These are phyloP conservation scores for Phortica magna DNA, from an alignment of 2,888 invertebrate genomes.

Conservation along the genomic window DNA sequence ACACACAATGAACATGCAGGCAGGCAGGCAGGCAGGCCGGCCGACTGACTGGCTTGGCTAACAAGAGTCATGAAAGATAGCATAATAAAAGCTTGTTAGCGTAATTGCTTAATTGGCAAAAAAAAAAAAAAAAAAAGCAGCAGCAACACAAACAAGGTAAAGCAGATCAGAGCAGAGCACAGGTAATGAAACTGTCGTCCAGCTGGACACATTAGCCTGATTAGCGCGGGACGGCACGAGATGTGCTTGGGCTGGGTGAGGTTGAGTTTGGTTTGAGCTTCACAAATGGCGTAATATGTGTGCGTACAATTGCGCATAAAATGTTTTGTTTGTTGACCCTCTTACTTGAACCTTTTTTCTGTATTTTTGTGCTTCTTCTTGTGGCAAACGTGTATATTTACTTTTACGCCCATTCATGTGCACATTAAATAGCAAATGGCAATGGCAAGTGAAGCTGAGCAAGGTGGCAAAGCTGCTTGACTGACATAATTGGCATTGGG, in stretches of 20 bases:
- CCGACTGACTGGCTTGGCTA: neutral
- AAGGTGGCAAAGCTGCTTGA: neutral
- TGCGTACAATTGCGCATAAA: slow-evolving; percentile 25
- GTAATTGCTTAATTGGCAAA: slow-evolving; percentile 69
- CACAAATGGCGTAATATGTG: slow-evolving; percentile 6
- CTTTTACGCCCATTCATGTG: no score
- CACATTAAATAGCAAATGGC: no score
- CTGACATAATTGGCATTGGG: neutral
- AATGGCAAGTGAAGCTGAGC: no score
- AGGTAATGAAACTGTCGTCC: slow-evolving; percentile 59
- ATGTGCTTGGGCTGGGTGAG: slow-evolving; percentile 37
- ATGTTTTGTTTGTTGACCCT: slow-evolving; percentile 33
- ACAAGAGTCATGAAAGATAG: slow-evolving; percentile 46
- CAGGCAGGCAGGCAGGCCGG: neutral
- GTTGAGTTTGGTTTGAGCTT: neutral
- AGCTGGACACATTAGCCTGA: slow-evolving; percentile 59
- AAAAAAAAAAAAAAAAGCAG: slow-evolving; percentile 17
- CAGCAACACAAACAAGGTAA: neutral
- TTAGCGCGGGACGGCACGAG: slow-evolving; percentile 49
- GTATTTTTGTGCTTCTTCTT: slow-evolving; percentile 37
- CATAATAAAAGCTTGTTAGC: slow-evolving; percentile 70
- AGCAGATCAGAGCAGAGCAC: neutral
- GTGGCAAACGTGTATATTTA: slow-evolving; percentile 45
- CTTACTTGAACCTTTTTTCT: slow-evolving; percentile 36
- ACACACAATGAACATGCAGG: slow-evolving; percentile 35